These are phyloP conservation scores for Aplochiton taeniatus DNA, from an alignment of 2,797 vertebrate species.

Conservation along the genomic window DNA sequence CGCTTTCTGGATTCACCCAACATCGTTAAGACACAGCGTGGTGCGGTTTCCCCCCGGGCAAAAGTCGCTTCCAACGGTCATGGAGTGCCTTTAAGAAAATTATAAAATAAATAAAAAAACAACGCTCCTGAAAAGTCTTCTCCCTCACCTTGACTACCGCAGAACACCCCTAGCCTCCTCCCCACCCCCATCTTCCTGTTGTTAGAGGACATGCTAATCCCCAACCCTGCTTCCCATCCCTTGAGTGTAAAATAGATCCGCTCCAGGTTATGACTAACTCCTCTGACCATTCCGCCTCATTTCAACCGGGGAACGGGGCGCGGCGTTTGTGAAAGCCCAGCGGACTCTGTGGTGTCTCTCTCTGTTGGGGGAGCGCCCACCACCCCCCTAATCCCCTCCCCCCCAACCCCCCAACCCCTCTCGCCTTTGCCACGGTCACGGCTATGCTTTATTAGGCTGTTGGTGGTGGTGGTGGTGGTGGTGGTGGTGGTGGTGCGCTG, in stretches of 20 bases:
- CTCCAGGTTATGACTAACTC: slow-evolving; percentile 57
- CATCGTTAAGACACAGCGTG: too few species aligned
- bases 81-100: too few species aligned
- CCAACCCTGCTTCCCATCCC: slow-evolving; percentile 22
- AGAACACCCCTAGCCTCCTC: slow-evolving; percentile 8
- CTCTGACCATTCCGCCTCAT: slow-evolving; percentile 37
- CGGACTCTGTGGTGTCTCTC: too few species aligned
- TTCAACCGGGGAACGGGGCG: too few species aligned
- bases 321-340: too few species aligned
- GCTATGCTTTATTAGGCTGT: slow-evolving; percentile 53
- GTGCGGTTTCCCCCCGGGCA: too few species aligned
- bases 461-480: too few species aligned
- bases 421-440: slow-evolving; percentile 54
- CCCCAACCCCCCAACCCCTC: slow-evolving; percentile 37
- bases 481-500: slow-evolving; percentile 48
- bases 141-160: not conserved
- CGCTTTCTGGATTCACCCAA: too few species aligned
- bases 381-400: slow-evolving; percentile 1
- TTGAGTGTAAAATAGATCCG: slow-evolving; percentile 23
- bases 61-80: too few species aligned
- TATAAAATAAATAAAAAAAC: too few species aligned
- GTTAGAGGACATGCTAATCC: slow-evolving; percentile 44
- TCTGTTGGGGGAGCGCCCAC: slow-evolving; percentile 42
- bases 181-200: slow-evolving; percentile 22
- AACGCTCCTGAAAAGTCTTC: slow-evolving; percentile 19